These are phyloP conservation scores for Cactoblastis cactorum DNA, from an alignment of 2,888 invertebrate species.

Conservation along the genomic window DNA sequence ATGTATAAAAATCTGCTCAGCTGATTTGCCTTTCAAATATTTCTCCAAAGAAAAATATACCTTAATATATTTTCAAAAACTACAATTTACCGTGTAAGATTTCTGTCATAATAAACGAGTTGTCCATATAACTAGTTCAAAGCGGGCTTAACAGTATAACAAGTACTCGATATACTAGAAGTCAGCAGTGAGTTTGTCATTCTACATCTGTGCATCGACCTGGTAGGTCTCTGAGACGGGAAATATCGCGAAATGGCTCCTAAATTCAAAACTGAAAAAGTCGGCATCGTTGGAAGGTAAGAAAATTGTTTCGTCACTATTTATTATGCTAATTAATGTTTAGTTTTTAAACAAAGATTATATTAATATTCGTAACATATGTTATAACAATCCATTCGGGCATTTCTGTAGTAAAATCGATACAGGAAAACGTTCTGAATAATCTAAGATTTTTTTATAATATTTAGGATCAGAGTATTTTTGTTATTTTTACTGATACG, in stretches of 20 bases:
- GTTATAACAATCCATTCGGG: no score
- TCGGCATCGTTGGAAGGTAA: conserved; percentile 89
- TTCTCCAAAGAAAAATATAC: background rate
- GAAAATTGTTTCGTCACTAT: conserved; percentile 17
- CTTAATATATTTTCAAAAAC: background rate
- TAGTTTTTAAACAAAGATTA: no score
- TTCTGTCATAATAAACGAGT: conserved; percentile 17
- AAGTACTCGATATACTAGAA: conserved; percentile 15
- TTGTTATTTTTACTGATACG: no score
- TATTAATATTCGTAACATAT: no score
- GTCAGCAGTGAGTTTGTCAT: conserved; percentile 30
- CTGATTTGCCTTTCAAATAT: background rate
- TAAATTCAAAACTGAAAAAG: conserved; percentile 79
- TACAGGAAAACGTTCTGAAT: no score
- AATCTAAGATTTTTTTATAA: no score
- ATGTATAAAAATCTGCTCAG: no score
- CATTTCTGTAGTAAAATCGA: no score
- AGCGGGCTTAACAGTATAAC: conserved; percentile 31
- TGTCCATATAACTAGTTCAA: conserved; percentile 34
- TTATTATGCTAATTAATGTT: no score
- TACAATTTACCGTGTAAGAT: background rate
- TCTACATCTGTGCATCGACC: conserved; percentile 32
- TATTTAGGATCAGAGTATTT: no score
- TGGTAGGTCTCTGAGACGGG: conserved; percentile 25
- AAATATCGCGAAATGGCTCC: conserved; percentile 42